Evolutionary conservation across 2,888 invertebrate species (phyloP), one percentile per base, ranked within the genome.

Genomic region (Drosophila greeni): DNA sequence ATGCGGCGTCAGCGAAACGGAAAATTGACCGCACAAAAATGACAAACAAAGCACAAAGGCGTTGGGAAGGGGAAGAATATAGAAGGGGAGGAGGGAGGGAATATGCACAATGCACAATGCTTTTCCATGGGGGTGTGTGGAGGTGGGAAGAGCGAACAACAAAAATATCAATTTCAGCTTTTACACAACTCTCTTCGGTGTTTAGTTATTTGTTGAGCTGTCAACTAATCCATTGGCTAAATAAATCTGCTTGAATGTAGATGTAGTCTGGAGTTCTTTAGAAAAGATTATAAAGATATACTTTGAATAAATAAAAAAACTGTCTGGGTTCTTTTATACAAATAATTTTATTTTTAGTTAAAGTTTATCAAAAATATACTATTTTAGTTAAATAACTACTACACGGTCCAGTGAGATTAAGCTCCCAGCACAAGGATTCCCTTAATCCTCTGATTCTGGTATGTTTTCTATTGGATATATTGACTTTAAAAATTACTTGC

Each of bases 1-100:
- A 62, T 80, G 72, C 57, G 70, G 73, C 70, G 66, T 62, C 73
- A 78, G 70, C 78, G 66, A 83, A 73, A 83, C 73, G 78, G 78
- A 75, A 77, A 80, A 77, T 80, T 77, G 83, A 83, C 83, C 83
- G 60, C 75, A 80, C 66, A 70, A 66, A 69, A 61, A 65, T 70
- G 66, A 66, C 60, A 66, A 64, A 73, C 70, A 77, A 77, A 77
- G 66, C 56, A 75, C 61, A 77, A 65, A 69, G 57, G 58, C 47
- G 40, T 8, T 6, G 45, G 14, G 7, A 18, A 18, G 29, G 33
- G 29, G 60, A 40, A 34, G 14, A 12, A 24, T 24, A 54, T 43
- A 42, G 45, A 47, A 20, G 36, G 57, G 39, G 8, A 14, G 14
- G 11, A 5, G 16, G 12, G 16, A 16, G 18, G 26, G 11, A 31